phyloP scores from a whole-genome alignment of 2,113 vertebrate genomes.

The Dermatemys mawii region DNA sequence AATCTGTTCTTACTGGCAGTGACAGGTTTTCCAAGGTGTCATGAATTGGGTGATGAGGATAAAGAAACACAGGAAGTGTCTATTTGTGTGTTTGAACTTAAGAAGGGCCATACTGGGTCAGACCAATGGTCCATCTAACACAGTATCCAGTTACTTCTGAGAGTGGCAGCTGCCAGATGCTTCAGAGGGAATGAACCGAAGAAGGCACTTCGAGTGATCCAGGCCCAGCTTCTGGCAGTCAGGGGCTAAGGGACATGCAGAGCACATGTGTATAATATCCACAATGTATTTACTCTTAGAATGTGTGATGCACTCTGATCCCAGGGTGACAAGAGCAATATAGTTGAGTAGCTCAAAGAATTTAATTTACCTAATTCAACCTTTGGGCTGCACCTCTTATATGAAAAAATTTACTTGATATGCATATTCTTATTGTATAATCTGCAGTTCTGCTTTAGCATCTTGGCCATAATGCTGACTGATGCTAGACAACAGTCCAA shows the following conservation, averaged over 20 bases:
- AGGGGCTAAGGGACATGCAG: not conserved
- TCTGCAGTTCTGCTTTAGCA: not conserved
- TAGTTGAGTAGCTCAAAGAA: not conserved
- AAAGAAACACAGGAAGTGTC: not conserved
- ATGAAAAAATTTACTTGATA: not conserved
- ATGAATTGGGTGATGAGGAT: not conserved
- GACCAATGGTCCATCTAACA: not conserved
- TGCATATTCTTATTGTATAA: not conserved
- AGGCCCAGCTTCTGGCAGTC: not conserved
- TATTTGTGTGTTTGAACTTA: not conserved
- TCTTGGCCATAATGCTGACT: not conserved
- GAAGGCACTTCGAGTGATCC: not conserved
- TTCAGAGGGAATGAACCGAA: not conserved
- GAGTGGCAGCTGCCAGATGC: not conserved
- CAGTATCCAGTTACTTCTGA: not conserved
- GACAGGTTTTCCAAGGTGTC: not conserved
- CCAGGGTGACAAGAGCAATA: not conserved
- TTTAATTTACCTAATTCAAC: not conserved
- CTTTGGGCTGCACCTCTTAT: not conserved
- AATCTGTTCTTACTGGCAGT: not conserved
- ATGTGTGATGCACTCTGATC: rapidly evolving
- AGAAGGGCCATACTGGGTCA: not conserved
- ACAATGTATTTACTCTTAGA: not conserved
- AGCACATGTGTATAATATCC: not conserved
- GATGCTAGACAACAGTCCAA: not conserved